phyloP scores from a whole-genome alignment of 1,140 invertebrate species.

The Ooceraea biroi region DNA sequence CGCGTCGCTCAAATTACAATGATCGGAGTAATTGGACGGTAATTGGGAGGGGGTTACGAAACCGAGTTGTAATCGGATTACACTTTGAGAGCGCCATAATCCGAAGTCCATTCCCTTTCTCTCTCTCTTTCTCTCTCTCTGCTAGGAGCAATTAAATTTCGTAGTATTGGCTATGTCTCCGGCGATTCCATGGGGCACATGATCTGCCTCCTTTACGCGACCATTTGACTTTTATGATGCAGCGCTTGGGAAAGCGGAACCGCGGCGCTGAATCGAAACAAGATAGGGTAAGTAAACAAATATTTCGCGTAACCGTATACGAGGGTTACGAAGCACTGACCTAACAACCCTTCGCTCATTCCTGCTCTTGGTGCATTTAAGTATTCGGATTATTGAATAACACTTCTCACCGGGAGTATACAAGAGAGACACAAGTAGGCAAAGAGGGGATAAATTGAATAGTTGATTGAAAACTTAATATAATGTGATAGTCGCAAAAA shows the following conservation, averaged over 20 bases:
- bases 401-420: too few species aligned
- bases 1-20: conserved; percentile 56
- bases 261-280: conserved; percentile 29
- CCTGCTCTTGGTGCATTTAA: conserved; percentile 5
- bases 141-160: conserved; percentile 55
- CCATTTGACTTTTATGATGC: conserved; percentile 58
- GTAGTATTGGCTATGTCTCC: conserved; percentile 47
- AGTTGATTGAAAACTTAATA: neutral
- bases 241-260: conserved; percentile 30
- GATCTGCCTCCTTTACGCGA: conserved; percentile 46
- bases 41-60: conserved; percentile 33
- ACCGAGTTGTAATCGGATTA: conserved; percentile 62
- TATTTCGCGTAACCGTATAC: conserved; percentile 36
- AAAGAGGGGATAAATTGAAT: neutral
- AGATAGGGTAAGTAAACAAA: conserved; percentile 55
- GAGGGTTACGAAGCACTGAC: conserved; percentile 41
- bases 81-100: conserved; percentile 59
- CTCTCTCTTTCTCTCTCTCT: neutral
- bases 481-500: neutral
- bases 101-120: conserved; percentile 18
- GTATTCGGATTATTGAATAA: conserved; percentile 20
- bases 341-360: conserved; percentile 22
- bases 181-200: conserved; percentile 41
- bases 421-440: neutral
- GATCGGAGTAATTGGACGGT: conserved; percentile 40